phyloP scores from a whole-genome alignment of 2,797 vertebrate genomes.

The Brachyalestes nurse region DNA sequence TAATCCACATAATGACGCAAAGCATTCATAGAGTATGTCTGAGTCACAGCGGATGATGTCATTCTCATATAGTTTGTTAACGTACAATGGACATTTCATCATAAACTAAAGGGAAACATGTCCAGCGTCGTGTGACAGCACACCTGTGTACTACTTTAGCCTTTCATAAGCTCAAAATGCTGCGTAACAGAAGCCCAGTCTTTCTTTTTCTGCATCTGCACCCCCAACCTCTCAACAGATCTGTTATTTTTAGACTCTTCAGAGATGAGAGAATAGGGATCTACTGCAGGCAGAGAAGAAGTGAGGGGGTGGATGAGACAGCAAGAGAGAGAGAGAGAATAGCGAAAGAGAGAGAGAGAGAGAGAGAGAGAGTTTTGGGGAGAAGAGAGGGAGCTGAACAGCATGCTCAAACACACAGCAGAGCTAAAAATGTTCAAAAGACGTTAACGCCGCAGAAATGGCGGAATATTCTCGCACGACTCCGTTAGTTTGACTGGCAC shows the following conservation, averaged over 20 bases:
- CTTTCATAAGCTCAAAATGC: constrained; percentile 41
- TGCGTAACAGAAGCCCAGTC: constrained; percentile 42
- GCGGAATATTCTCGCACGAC: constrained; percentile 24
- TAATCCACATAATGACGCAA: constrained; percentile 2
- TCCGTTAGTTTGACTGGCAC: constrained; percentile 48
- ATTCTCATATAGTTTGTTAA: neutral
- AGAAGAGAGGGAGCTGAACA: constrained; percentile 47
- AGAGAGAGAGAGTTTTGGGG: constrained; percentile 19
- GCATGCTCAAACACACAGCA: constrained; percentile 46
- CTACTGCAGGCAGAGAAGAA: constrained; percentile 72
- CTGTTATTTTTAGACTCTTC: constrained; percentile 78
- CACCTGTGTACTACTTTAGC: constrained; percentile 4
- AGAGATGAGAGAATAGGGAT: constrained; percentile 74
- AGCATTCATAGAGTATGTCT: neutral
- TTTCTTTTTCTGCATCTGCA: constrained; percentile 26
- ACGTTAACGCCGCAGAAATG: neutral
- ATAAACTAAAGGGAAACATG: neutral
- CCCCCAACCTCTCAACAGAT: constrained; percentile 36
- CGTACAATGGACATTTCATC: neutral
- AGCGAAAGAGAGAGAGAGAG: constrained; percentile 52
- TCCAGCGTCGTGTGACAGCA: constrained; percentile 15
- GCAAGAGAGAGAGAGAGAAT: constrained; percentile 40
- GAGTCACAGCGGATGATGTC: constrained; percentile 12
- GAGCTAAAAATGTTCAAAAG: neutral
- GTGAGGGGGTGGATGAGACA: constrained; percentile 67